A percentile compares a stretch with the other conserved stretches of the same genome.
phyloP scores from a whole-genome alignment of 2,113 vertebrate genomes.

The Telmatochromis bifrenatus region DNA sequence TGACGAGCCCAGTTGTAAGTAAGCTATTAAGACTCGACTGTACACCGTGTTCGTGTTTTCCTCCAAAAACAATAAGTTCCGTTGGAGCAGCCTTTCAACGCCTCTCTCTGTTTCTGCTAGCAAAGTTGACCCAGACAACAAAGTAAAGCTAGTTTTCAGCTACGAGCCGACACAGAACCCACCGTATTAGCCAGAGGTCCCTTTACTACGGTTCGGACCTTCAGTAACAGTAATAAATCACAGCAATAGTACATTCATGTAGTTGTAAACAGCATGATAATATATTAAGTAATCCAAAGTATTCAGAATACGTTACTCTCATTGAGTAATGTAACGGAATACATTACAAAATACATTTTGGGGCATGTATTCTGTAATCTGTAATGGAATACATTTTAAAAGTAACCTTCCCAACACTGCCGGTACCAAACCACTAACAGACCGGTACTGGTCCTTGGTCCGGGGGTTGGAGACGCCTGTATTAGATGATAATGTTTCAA shows the following conservation, averaged over 20 bases:
- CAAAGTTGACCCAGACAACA: neutral
- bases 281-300: neutral
- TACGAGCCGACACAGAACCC: neutral
- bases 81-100: too few relatives aligned
- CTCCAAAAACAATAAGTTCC: too few relatives aligned
- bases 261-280: neutral
- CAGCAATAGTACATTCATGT: neutral
- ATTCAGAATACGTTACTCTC: neutral
- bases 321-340: fast-evolving
- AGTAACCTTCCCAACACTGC: neutral
- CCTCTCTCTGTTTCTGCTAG: too few relatives aligned
- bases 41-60: too few relatives aligned
- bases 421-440: fast-evolving
- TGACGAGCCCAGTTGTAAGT: too few relatives aligned
- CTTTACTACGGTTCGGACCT: neutral
- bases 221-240: neutral
- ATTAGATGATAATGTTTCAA: neutral
- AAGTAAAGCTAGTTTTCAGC: neutral
- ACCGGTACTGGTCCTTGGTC: neutral
- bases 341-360: fast-evolving
- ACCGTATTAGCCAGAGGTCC: fast-evolving
- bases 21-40: too few relatives aligned
- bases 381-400: neutral
- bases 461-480: neutral
- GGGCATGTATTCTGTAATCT: fast-evolving